phyloP scores from a whole-genome alignment of 2,113 vertebrate genomes.

The Pelusios castaneus region DNA sequence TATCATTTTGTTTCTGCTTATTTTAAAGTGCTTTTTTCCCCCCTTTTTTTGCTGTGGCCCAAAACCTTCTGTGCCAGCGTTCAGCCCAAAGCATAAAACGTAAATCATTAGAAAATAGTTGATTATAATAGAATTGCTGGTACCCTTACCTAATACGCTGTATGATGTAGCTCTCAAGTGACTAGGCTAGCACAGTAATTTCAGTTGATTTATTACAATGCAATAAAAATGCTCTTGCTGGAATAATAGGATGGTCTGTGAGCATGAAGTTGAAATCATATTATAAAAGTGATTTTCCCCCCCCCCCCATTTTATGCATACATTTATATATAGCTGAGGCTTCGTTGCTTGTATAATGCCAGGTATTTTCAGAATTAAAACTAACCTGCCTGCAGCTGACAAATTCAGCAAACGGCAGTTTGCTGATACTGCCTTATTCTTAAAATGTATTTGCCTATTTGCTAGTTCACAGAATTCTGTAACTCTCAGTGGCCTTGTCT shows the following conservation, averaged over 20 bases:
- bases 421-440: neutral
- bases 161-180: neutral
- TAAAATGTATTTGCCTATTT: neutral
- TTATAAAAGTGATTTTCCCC: neutral
- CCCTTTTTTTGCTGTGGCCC: neutral
- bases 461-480: neutral
- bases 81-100: neutral
- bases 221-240: neutral
- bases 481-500: neutral
- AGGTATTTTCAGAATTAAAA: neutral
- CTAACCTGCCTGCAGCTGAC: neutral
- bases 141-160: neutral
- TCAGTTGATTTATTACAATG: neutral
- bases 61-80: neutral
- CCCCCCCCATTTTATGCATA: neutral
- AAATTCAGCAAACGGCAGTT: neutral
- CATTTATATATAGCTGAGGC: neutral
- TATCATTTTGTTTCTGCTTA: neutral
- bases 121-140: fast-evolving
- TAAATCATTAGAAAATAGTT: neutral
- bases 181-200: neutral
- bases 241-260: neutral
- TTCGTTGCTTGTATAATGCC: neutral
- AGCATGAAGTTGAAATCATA: neutral
- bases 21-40: neutral